phyloP scores from a whole-genome alignment of 2,888 invertebrate genomes.

The Tinea pellionella region DNA sequence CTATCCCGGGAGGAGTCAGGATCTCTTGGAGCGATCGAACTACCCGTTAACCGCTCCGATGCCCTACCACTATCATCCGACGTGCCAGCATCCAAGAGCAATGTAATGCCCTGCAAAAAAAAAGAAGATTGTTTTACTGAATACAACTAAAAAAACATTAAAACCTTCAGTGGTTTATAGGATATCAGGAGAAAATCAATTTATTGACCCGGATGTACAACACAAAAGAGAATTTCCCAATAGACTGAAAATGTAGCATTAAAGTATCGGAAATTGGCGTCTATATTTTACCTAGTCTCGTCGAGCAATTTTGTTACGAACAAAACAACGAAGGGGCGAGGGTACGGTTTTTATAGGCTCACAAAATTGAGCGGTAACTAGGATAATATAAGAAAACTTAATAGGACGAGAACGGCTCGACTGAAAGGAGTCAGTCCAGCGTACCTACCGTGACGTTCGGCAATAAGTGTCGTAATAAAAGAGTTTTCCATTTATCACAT shows the following conservation, averaged over 20 bases:
- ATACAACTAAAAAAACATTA: background rate
- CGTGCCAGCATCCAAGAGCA: constrained; percentile 83
- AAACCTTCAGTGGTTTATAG: background rate
- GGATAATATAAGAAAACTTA: constrained; percentile 61
- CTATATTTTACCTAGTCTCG: constrained; percentile 35
- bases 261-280: constrained; percentile 31
- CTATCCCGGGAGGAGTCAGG: constrained; percentile 86
- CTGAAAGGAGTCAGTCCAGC: constrained; percentile 45
- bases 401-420: constrained; percentile 48
- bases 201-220: constrained; percentile 11
- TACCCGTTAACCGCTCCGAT: constrained; percentile 82
- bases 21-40: constrained; percentile 80
- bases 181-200: background rate
- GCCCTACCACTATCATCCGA: constrained; percentile 88
- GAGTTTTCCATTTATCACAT: constrained; percentile 69
- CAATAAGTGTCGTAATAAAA: no score
- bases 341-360: constrained; percentile 47
- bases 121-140: background rate
- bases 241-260: constrained; percentile 21
- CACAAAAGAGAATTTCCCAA: constrained; percentile 21
- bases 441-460: constrained; percentile 53
- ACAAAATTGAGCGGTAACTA: constrained; percentile 61
- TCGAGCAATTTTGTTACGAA: constrained; percentile 34
- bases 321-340: constrained; percentile 28
- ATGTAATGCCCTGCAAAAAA: constrained; percentile 73